These are phyloP conservation scores for Tursiops truncatus DNA, from an alignment of 2,113 vertebrate species.

Conservation along the genomic window DNA sequence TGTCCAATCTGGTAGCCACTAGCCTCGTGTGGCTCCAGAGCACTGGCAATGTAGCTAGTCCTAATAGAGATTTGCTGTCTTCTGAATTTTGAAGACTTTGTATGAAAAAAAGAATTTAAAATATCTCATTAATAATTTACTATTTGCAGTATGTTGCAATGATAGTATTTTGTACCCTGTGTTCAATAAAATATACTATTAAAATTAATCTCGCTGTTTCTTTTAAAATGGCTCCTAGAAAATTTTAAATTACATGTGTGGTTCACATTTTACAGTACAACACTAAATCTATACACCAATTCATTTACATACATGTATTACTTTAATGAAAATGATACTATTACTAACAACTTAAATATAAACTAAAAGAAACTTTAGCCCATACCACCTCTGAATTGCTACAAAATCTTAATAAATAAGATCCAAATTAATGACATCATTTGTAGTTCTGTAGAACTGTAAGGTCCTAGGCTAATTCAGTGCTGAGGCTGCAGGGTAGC, in stretches of 20 bases:
- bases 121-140: not conserved
- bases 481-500: not conserved
- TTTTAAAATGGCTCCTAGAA: not conserved
- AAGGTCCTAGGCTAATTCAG: not conserved
- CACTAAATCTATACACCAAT: not conserved
- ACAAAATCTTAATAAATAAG: not conserved
- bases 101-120: not conserved
- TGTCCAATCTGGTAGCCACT: not conserved
- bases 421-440: not conserved
- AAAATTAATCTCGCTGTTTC: not conserved
- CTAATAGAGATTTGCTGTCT: not conserved
- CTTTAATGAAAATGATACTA: not conserved
- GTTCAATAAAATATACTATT: not conserved
- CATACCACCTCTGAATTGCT: not conserved
- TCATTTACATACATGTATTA: not conserved
- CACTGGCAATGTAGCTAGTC: not conserved
- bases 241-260: not conserved
- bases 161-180: not conserved
- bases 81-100: not conserved
- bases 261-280: not conserved
- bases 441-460: not conserved
- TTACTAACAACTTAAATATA: not conserved
- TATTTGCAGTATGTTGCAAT: not conserved
- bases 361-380: not conserved
- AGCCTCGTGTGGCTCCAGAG: not conserved